Conservation (phyloP, 2,113 vertebrate species). For the Entosphenus tridentatus region DNA sequence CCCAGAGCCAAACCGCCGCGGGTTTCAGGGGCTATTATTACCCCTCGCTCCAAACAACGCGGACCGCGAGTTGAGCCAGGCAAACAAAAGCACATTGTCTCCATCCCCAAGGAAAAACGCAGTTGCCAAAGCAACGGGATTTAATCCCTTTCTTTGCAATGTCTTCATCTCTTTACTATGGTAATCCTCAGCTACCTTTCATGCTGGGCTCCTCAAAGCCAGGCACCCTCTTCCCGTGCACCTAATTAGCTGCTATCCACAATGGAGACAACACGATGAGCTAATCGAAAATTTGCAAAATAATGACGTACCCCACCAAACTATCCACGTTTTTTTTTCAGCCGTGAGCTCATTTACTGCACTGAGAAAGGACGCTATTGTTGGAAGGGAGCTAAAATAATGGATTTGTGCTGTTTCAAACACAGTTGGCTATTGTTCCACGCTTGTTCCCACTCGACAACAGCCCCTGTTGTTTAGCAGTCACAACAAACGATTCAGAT, state of each 20-base stretch:
- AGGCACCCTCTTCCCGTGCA: background rate
- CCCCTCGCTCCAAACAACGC: conserved; percentile 2
- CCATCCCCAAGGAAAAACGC: background rate
- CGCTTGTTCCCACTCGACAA: too few relatives aligned
- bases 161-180: background rate
- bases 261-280: conserved; percentile 1
- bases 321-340: too few relatives aligned
- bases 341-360: too few relatives aligned
- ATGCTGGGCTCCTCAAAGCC: background rate
- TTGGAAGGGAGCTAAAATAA: too few relatives aligned
- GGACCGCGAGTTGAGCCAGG: background rate
- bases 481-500: too few relatives aligned
- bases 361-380: too few relatives aligned
- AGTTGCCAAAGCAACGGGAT: conserved; percentile 5
- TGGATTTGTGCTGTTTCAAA: too few relatives aligned
- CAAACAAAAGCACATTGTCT: conserved; percentile 4
- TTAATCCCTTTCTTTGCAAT: background rate
- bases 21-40: background rate
- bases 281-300: conserved; percentile 4
- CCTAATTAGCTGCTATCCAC: conserved; percentile 5
- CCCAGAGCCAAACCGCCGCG: too few relatives aligned
- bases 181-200: background rate
- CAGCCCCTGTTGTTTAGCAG: too few relatives aligned
- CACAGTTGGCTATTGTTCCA: too few relatives aligned
- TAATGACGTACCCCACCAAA: background rate